Evolutionary conservation across 1,140 invertebrate species (phyloP), one percentile per base, ranked within the genome.

Genomic region (Pararge aegeria): DNA sequence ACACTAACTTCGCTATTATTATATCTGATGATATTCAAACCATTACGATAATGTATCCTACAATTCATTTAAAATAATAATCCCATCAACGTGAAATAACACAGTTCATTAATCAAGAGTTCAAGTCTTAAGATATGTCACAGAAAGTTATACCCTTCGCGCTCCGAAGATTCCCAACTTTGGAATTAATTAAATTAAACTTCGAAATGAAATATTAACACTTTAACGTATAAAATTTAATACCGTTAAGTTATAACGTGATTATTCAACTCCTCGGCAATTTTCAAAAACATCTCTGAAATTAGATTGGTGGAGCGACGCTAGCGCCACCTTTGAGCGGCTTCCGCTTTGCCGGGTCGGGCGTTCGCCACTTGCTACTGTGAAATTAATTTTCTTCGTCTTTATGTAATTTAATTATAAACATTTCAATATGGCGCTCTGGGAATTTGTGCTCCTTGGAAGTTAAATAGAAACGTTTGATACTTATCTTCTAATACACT

Each of bases 171-270:
- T 65, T 68, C 56, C 68, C 59, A 78, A 83, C 67, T 85, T 79
- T 76, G 68, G 86, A 88, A 88, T 90, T 91, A 91, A 91, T 91
- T 90, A 87, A 90, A 90, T 91, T 91, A 89, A 91, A 89, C 83
- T 90, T 89, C 78, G 84, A 89, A 90, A 90, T 90, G 87, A 90
- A 90, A 90, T 91, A 90, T 91, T 90, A 90, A 89, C 89, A 90
- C 87, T 87, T 90, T 87, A 87, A 86, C 83, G 87, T 89, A 83
- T 90, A 90, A 89, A 90, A 91, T 90, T 89, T 90, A 90, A 90
- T 91, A 87, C 75, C 61, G 83, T 80, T 82, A 84, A 87, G 82
- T 86, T 89, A 89, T 89, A 87, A 89, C 80, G 87, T 86, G 78
- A 87, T 89, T 87, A 89, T 87, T 87, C 83, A 85, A 84, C 78